Evolutionary conservation across 2,113 vertebrate species (phyloP).

Genomic region (Trachemys scripta): DNA sequence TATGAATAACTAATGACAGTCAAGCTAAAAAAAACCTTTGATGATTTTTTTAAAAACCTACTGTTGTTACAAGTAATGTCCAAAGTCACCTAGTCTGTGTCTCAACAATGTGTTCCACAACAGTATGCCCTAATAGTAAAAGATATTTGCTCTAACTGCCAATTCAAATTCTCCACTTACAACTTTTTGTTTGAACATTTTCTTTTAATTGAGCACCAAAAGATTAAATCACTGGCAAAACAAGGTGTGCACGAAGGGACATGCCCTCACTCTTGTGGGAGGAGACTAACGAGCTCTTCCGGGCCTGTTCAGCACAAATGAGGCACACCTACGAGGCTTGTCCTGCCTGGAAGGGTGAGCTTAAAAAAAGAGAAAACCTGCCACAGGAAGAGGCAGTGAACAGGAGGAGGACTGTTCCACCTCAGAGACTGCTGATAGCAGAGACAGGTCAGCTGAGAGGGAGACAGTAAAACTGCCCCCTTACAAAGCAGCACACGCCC

Average conservation of each 20-base stretch:
- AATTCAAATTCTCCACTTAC: not conserved
- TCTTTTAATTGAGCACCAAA: not conserved
- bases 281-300: not conserved
- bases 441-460: not conserved
- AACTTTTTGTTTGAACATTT: too few relatives aligned
- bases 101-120: not conserved
- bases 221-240: not conserved
- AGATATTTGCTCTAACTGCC: not conserved
- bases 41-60: not conserved
- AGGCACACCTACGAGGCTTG: not conserved
- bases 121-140: not conserved
- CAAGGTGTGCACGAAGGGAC: not conserved
- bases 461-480: too few relatives aligned
- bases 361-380: not conserved
- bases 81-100: not conserved
- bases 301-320: not conserved
- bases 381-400: not conserved
- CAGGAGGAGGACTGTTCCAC: not conserved
- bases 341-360: too few relatives aligned
- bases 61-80: not conserved
- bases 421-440: not conserved
- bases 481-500: too few relatives aligned
- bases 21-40: not conserved
- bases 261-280: not conserved
- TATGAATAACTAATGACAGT: not conserved